Base-by-base conservation (phyloP, 2,888 invertebrate genomes). In the Cephus spinipes region DNA sequence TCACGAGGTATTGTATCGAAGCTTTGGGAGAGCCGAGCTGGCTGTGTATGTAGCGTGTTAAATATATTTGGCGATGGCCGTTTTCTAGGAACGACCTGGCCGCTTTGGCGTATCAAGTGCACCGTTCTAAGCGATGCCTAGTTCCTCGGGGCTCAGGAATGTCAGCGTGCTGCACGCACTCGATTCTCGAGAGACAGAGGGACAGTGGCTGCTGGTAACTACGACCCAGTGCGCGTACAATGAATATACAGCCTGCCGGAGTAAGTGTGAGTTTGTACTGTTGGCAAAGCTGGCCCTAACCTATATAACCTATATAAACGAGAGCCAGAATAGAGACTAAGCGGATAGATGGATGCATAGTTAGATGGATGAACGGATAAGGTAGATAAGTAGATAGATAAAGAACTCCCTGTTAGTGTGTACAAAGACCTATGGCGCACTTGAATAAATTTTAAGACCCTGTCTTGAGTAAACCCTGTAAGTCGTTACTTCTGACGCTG, bases 231-330 rank as follows among this genome's bases (percentile, higher is more conserved):
- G 71, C 71, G 71, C 30, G 71, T 12, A 9, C 23, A 2, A 15
- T 23, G 55, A 55, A 55, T 23, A 2, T 23, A 55, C 55, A 71
- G 32, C 32, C 11, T 4, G 71, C 73, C 78, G 75, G 79, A 80
- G 79, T 68, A 33, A 76, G 87, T 85, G 87, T 86, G 86, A 85
- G 86, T 87, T 85, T 81, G 81, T 80, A 79, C 78, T 83, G 83
- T 84, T 89, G 88, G 86, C 89, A 87, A 85, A 88, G 86, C 85
- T 90, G 89, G 89, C 90, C 90, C 89, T 89, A 90, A 90, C 90
- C 90, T 84, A 90, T 90, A 89, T 89, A 90, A 90, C 90, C 90
- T 84, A 90, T 90, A 89, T 90, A 87, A 87, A 81, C 81, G 83
- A 81, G 76, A 81, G 86, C 87, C 86, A 89, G 89, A 90, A 90